Percentiles rank a stretch among this genome's conserved stretches.
These are phyloP conservation scores for Galerucella nymphaeae DNA, from an alignment of 2,888 invertebrate species.

Conservation along the genomic window DNA sequence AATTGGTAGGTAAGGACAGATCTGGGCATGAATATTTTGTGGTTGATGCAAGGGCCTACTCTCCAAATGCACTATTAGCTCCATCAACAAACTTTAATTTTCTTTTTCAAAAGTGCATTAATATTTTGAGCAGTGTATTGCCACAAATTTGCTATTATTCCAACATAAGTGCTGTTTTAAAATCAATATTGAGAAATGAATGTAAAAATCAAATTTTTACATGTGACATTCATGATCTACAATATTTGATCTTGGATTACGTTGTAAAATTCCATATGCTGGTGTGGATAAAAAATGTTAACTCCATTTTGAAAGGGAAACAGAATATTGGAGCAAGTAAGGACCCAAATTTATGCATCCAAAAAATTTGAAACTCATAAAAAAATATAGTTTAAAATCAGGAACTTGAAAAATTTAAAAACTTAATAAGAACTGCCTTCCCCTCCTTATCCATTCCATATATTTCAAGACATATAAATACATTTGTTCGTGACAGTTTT, in stretches of 20 bases:
- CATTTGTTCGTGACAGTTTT: too few relatives aligned
- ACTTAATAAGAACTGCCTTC: too few relatives aligned
- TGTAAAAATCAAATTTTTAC: not conserved
- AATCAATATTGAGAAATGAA: not conserved
- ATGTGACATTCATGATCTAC: too few relatives aligned
- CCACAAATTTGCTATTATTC: not conserved
- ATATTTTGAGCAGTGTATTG: too few relatives aligned
- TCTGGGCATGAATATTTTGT: not conserved
- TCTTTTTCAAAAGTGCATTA: not conserved
- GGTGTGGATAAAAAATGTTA: too few relatives aligned
- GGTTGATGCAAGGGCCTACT: not conserved
- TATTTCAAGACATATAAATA: too few relatives aligned
- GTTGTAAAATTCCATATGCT: too few relatives aligned
- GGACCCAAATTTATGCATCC: not conserved
- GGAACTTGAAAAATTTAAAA: too few relatives aligned
- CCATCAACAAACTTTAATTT: not conserved
- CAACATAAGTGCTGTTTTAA: too few relatives aligned
- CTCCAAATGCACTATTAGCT: not conserved
- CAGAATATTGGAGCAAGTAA: not conserved
- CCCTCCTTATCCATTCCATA: too few relatives aligned
- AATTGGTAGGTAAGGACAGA: not conserved
- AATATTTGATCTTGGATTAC: too few relatives aligned
- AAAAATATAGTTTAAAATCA: not conserved
- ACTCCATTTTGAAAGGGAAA: constrained; percentile 4
- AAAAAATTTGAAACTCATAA: not conserved